Evolutionary conservation across 2,113 vertebrate genomes (phyloP), one percentile per base, ranked within the genome.

Genomic region (Gasterosteus nipponicus): DNA sequence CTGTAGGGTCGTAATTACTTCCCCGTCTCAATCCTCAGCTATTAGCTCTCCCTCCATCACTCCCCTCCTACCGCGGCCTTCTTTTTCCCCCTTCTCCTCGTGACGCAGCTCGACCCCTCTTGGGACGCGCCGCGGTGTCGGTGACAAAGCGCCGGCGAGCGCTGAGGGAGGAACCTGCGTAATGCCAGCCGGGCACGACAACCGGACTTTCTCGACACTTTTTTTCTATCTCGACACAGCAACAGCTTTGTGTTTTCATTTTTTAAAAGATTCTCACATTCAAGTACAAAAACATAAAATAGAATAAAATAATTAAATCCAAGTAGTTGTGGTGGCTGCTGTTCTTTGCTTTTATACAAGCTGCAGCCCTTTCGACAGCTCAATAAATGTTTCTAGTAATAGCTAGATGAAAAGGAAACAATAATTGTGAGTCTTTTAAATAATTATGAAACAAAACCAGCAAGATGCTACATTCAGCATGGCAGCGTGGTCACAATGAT

Each of bases 1-100:
- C 65, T 67, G 80, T 62, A 78, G 69, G 83, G 86, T 88, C 58
- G 5, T 91, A 93, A 93, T 92, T 88, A 91, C 92, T 93, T 93
- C 84, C 89, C 78, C 87, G 77, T 91, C 80, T 92, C 86, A 81
- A 78, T 91, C 91, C 78, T 75, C 83, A 64, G 77, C 86, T 86
- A 81, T 90, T 90, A 91, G 70, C 77, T 83, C 60, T 70, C 53
- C 18, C 60, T 51, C 71, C 1, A 38, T 58, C 66, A 0, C 33
- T 33, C 3, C 71, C 1, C 42, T 54, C 66, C 0, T 67, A 49
- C 46, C 16, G 15, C 44, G 38, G 46, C 5, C 39, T 19, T 38
- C 69, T 54, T 6, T 33, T 33, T 33, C 35, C 35, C 6, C 35
- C 35, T 75, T 44, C 54, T 62, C 73, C 33, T 83, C 29, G 22